Percentiles rank a stretch among this genome's conserved stretches.
Conservation (phyloP, 2,888 invertebrate species). For the Mechanitis mazaeus region DNA sequence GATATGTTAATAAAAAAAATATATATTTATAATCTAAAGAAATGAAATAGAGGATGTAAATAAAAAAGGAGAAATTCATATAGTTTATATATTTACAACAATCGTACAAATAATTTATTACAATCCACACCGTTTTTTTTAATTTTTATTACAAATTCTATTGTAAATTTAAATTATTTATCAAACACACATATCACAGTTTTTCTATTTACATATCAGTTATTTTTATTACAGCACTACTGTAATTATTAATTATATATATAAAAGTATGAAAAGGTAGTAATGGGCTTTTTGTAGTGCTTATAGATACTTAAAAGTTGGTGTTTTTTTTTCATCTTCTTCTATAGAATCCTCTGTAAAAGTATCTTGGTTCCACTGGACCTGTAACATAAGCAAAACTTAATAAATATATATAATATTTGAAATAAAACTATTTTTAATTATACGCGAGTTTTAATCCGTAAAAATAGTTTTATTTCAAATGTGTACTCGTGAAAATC, state of each 20-base stretch:
- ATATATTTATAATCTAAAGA: too few species aligned
- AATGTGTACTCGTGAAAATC: too few species aligned
- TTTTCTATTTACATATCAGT: slow-evolving; percentile 3
- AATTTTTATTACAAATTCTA: neutral
- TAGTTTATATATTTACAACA: slow-evolving; percentile 28
- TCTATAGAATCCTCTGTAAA: slow-evolving; percentile 45
- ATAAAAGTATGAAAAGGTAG: neutral
- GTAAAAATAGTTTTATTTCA: too few species aligned
- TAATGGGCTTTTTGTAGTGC: neutral
- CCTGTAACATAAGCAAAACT: slow-evolving; percentile 39
- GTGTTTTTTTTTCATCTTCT: slow-evolving; percentile 35
- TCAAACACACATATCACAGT: slow-evolving; percentile 10
- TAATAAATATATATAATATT: too few species aligned
- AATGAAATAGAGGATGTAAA: neutral
- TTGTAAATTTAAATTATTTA: slow-evolving; percentile 8
- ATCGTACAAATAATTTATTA: slow-evolving; percentile 28
- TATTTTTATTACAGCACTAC: slow-evolving; percentile 1
- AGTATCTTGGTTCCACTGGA: slow-evolving; percentile 41
- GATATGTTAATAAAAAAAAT: too few species aligned
- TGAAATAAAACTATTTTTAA: too few species aligned
- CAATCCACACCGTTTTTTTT: slow-evolving; percentile 20
- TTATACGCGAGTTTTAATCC: too few species aligned
- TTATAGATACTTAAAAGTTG: neutral
- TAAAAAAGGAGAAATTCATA: slow-evolving; percentile 9
- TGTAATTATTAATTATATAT: neutral